Base-by-base conservation (phyloP, 1,140 invertebrate species). In the Brachystomella parvula region DNA sequence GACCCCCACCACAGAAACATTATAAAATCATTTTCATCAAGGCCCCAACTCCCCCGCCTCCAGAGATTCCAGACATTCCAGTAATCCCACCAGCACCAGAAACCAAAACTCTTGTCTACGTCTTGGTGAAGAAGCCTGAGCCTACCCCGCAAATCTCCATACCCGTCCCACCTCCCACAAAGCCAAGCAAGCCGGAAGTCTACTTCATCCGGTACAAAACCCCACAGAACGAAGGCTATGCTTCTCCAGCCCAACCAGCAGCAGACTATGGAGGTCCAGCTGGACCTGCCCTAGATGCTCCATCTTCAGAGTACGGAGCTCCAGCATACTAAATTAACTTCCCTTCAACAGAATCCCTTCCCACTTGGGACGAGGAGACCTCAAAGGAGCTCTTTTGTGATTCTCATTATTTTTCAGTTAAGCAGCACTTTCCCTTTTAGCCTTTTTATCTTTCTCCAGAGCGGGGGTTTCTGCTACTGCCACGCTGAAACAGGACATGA, bases 21-120 rank as follows among this genome's bases (percentile, higher is more conserved):
- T 92, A 91, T 82, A 90, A 90, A 77, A 91, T 92, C 72, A 88
- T 92, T 47, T 91, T 92, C 81, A 92, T 92, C 76, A 90, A 91
- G 78, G 89, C 89, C 1, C 89, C 89, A 56, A 88, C 88, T 2
- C 86, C 88, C 63, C 88, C 88, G 1, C 86, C 88, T 15, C 88
- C 88, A 24, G 88, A 86, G 3, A 87, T 87, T 0, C 88, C 88
- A 6, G 80, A 86, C n/a, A 83, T 91, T 68, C 88, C 88, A 2
- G 76, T 78, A 0, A 76, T 87, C 56, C 85, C 87, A 71, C 87
- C 87, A 30, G 88, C 86, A 75, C 87, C 88, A 71, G 89, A 92
- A 78, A 87, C 91, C 78, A 92, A 92, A 81, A 92, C 90, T 3
- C 81, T 91, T 61, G 69, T 71, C 73, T 92, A 92, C 80, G 89